Percentiles rank a stretch among this genome's conserved stretches.
Conservation (phyloP, 2,888 invertebrate species). For the Leptopilina myrica region DNA sequence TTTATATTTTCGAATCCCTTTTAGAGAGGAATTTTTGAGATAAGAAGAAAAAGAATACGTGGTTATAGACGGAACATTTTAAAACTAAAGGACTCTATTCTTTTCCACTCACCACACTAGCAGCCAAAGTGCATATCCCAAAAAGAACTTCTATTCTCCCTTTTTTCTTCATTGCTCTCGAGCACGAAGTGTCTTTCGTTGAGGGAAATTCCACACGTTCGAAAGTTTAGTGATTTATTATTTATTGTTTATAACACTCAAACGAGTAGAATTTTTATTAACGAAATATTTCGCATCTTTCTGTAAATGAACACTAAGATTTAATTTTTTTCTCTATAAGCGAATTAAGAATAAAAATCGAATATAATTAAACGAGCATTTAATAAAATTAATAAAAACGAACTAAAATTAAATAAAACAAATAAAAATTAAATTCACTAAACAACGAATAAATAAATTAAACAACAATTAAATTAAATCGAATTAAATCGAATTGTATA, state of each 20-base stretch:
- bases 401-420: no score
- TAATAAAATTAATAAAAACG: no score
- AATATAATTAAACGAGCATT: no score
- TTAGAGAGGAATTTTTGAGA: background rate
- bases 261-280: slow-evolving; percentile 14
- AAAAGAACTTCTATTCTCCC: slow-evolving; percentile 32
- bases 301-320: background rate
- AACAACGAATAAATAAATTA: no score
- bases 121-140: slow-evolving; percentile 16
- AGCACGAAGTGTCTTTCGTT: slow-evolving; percentile 26
- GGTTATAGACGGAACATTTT: background rate
- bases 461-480: no score
- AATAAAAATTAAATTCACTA: no score
- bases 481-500: no score
- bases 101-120: slow-evolving; percentile 15
- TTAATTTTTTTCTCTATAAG: no score
- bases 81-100: background rate
- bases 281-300: background rate
- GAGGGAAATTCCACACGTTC: slow-evolving; percentile 20
- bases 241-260: slow-evolving; percentile 3
- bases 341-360: no score
- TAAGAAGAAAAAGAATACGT: background rate
- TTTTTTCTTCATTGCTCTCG: slow-evolving; percentile 33
- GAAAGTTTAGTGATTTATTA: background rate
- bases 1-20: background rate